Conservation (phyloP, 2,797 vertebrate genomes). For the Philypnodon macrostomus region DNA sequence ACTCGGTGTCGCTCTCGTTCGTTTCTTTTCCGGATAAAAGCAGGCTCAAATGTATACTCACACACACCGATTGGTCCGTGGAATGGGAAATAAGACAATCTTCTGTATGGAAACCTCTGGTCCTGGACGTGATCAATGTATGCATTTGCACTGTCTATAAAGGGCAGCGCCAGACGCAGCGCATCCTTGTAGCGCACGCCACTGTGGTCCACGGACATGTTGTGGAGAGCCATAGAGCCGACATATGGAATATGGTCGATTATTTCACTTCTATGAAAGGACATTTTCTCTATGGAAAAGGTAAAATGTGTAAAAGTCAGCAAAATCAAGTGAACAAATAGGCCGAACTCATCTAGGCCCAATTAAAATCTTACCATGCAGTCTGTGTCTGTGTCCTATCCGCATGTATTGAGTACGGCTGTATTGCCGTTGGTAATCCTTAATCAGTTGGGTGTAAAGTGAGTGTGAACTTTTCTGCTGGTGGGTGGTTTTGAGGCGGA, state of each 20-base stretch:
- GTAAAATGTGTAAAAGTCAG: neutral
- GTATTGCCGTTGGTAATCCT: too few species aligned
- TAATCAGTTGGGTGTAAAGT: neutral
- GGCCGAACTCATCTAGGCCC: too few species aligned
- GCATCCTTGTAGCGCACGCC: constrained; percentile 62
- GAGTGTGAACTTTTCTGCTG: constrained; percentile 9
- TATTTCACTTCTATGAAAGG: constrained; percentile 40
- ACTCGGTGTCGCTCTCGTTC: constrained; percentile 90
- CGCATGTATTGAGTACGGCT: too few species aligned
- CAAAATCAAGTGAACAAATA: too few species aligned
- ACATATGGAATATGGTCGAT: constrained; percentile 54
- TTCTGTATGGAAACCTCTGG: constrained; percentile 43
- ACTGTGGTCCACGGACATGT: constrained; percentile 56
- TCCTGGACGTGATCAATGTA: constrained; percentile 68
- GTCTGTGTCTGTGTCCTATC: too few species aligned
- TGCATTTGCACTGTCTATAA: constrained; percentile 61
- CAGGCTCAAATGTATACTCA: constrained; percentile 83
- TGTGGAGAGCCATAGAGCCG: constrained; percentile 52
- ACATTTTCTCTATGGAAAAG: constrained; percentile 44
- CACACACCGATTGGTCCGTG: constrained; percentile 57
- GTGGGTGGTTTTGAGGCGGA: constrained; percentile 63
- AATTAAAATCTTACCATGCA: too few species aligned
- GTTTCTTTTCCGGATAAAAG: constrained; percentile 89
- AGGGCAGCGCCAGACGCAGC: constrained; percentile 60
- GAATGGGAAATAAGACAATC: constrained; percentile 47